phyloP scores from a whole-genome alignment of 2,888 invertebrate species.

The Phalera bucephala region DNA sequence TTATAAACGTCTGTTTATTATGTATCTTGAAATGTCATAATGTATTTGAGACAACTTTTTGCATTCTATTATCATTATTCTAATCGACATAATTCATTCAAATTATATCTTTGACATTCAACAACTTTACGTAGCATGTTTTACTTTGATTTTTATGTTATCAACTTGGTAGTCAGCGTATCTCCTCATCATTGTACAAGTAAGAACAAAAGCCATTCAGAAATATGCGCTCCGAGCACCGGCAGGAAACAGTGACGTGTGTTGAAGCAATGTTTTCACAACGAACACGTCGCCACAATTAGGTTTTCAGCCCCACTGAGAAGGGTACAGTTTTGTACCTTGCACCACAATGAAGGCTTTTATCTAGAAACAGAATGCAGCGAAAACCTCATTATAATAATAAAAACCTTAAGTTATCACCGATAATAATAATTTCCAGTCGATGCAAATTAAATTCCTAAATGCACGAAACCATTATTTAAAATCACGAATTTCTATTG shows the following conservation, averaged over 20 bases:
- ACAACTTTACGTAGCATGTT: conserved; percentile 12
- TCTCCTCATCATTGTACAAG: conserved; percentile 63
- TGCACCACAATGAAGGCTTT: conserved; percentile 47
- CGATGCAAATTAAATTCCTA: conserved; percentile 46
- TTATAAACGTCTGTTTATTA: conserved; percentile 36
- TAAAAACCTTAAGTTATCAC: conserved; percentile 26
- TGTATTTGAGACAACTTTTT: too few species aligned
- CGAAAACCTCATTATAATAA: conserved; percentile 45
- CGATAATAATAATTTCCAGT: conserved; percentile 32
- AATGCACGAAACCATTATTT: conserved; percentile 55
- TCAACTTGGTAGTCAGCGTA: conserved; percentile 41
- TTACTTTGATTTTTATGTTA: conserved; percentile 34
- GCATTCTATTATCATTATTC: too few species aligned
- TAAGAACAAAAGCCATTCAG: conserved; percentile 80
- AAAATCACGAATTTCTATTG: conserved; percentile 53
- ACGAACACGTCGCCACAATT: conserved; percentile 64
- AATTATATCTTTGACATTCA: too few species aligned
- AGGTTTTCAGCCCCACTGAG: conserved; percentile 66
- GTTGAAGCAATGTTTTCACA: conserved; percentile 70
- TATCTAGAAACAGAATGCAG: conserved; percentile 50
- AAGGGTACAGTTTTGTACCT: conserved; percentile 69
- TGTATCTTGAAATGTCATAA: conserved; percentile 6
- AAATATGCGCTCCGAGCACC: conserved; percentile 59
- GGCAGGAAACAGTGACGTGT: conserved; percentile 69
- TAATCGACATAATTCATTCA: too few species aligned